Conservation (phyloP, 2,113 vertebrate species). For the Helogale parvula region DNA sequence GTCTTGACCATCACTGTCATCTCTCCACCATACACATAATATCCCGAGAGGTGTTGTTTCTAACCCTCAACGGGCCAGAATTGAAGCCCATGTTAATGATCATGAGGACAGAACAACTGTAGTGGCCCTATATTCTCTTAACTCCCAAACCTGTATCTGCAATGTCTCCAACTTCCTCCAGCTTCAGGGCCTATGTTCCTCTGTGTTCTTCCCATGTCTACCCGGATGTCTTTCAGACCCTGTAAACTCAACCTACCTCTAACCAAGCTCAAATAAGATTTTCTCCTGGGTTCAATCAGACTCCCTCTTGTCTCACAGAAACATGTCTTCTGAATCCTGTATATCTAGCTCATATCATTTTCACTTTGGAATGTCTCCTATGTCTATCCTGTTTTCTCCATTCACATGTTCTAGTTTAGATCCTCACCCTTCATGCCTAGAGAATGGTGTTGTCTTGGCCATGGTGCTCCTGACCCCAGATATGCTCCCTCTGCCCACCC, state of each 20-base stretch:
- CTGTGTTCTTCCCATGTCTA: not conserved
- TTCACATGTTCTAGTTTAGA: not conserved
- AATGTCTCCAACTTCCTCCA: not conserved
- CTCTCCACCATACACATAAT: not conserved
- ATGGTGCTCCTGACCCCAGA: too few relatives aligned
- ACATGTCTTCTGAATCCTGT: not conserved
- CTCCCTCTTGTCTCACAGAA: not conserved
- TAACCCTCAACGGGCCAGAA: not conserved
- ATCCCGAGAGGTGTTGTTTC: not conserved
- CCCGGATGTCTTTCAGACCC: not conserved
- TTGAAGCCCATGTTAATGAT: not conserved
- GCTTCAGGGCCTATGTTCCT: not conserved
- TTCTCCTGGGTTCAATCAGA: not conserved
- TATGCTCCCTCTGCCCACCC: not conserved
- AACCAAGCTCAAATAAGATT: not conserved
- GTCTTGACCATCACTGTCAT: not conserved
- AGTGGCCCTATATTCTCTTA: not conserved
- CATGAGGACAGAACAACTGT: not conserved
- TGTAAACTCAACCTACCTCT: not conserved
- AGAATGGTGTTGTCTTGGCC: not conserved
- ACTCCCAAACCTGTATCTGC: not conserved
- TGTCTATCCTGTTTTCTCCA: not conserved
- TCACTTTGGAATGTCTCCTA: not conserved
- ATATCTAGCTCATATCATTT: not conserved
- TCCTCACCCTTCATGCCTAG: not conserved